Base-by-base conservation (phyloP, 2,888 invertebrate species). In the Peribatodes rhomboidaria region DNA sequence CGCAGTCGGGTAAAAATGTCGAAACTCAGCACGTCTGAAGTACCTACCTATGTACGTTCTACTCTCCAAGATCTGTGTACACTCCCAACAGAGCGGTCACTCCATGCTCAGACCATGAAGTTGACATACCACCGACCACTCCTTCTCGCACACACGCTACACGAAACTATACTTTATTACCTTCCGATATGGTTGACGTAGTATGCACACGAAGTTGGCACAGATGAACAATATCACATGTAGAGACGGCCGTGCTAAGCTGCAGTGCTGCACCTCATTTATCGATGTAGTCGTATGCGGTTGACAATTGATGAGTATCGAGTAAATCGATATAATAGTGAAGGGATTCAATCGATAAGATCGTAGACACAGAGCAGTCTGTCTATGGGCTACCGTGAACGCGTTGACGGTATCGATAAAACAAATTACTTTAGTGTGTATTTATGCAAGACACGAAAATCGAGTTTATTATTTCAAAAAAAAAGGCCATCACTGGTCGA, bases 211-310 rank as follows among this genome's bases (percentile, higher is more conserved):
- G 2, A 20, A 14, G 44, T 55, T 57, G 62, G 56, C 18, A 31
- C 7, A 27, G 50, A 14, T 39, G 50, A 57, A 62, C 62, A 62
- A 58, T 65, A 66, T 58, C 49, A 46, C 56, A 63, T 76, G 75
- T 78, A 78, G 76, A 79, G 80, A 82, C 80, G 82, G 77, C 77
- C 61, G 79, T 74, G 82, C 81, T 83, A 82, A 79, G 78, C 80
- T 76, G 78, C 76, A 27, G 42, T 37, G 62, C 62, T n/a, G 61
- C 61, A 77, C 80, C 80, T 83, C 82, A 83, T 85, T 85, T 86
- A 83, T 79, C 76, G 78, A 82, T 83, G 82, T 82, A 81, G 79
- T 44, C 16, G 84, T 74, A 71, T 77, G 73, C 76, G 68, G 71
- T 73, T 69, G 54, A 67, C 61, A 66, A 67, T 69, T 64, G 72